phyloP scores from a whole-genome alignment of 2,113 vertebrate genomes.

The Pipra filicauda region DNA sequence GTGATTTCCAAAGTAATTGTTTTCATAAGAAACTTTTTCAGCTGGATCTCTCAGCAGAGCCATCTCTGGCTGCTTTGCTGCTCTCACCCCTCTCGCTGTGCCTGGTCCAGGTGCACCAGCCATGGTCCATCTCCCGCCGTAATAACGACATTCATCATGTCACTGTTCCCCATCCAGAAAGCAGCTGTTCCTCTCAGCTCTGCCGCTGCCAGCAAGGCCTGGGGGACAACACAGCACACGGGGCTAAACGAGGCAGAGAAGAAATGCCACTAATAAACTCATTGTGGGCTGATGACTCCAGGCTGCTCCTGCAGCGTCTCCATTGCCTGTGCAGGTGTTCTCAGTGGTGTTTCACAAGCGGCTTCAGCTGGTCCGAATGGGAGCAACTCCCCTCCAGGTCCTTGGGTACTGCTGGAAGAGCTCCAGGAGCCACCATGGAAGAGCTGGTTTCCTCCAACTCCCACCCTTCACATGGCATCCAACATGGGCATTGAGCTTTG shows the following conservation, averaged over 20 bases:
- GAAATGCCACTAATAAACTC: neutral
- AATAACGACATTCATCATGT: constrained; percentile 25
- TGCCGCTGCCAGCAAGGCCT: neutral
- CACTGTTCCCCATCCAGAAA: neutral
- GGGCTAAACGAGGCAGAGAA: neutral
- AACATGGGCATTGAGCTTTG: rapidly evolving
- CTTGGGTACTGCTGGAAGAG: rapidly evolving
- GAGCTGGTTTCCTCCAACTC: neutral
- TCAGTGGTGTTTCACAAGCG: rapidly evolving
- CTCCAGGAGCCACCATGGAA: neutral
- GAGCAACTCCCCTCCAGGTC: rapidly evolving
- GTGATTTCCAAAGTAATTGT: neutral
- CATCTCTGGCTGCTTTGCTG: neutral
- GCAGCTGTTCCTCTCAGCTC: constrained; percentile 24
- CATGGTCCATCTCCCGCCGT: constrained; percentile 5
- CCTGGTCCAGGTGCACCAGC: constrained; percentile 30
- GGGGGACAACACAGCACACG: neutral
- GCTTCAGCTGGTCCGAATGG: rapidly evolving
- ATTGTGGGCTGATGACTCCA: rapidly evolving
- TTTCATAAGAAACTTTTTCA: neutral
- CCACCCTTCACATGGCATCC: rapidly evolving
- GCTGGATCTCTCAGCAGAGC: neutral
- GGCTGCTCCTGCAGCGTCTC: neutral
- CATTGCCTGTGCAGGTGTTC: neutral
- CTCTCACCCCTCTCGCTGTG: neutral